Conservation (phyloP, 2,888 invertebrate genomes). For the Cephus nigrinus region DNA sequence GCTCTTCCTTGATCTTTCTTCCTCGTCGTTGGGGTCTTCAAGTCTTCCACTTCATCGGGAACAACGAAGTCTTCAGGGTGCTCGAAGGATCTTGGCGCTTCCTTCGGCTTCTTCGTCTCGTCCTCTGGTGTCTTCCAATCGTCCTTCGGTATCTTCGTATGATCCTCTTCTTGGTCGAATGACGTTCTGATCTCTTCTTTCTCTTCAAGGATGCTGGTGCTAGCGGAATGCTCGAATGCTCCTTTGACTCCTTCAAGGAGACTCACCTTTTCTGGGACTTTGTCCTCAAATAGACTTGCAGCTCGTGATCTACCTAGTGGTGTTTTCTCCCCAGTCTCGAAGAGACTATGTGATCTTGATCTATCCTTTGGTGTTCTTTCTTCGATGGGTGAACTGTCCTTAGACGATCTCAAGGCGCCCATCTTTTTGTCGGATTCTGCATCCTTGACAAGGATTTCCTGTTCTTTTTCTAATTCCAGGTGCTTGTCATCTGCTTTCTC, state of each 20-base stretch:
- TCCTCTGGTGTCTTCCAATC: slow-evolving; percentile 14
- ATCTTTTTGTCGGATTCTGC: slow-evolving; percentile 11
- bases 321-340: slow-evolving; percentile 51
- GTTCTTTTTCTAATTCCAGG: background rate
- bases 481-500: slow-evolving; percentile 17
- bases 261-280: slow-evolving; percentile 36
- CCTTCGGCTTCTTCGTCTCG: slow-evolving; percentile 3
- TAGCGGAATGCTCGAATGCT: slow-evolving; percentile 15
- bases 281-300: slow-evolving; percentile 54
- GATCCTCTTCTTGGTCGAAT: slow-evolving; percentile 11
- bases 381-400: slow-evolving; percentile 33
- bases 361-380: slow-evolving; percentile 44
- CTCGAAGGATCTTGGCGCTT: background rate
- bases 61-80: background rate
- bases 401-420: slow-evolving; percentile 16
- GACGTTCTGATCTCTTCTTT: background rate
- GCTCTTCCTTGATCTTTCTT: slow-evolving; percentile 7
- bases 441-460: too few relatives aligned
- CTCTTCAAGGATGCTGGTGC: slow-evolving; percentile 24
- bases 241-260: slow-evolving; percentile 14
- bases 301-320: slow-evolving; percentile 51
- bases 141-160: slow-evolving; percentile 17
- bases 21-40: background rate
- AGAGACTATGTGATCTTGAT: slow-evolving; percentile 55
- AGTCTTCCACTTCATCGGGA: background rate